Conservation (phyloP, 2,888 invertebrate species). For the Hirudinaria manillensis region DNA sequence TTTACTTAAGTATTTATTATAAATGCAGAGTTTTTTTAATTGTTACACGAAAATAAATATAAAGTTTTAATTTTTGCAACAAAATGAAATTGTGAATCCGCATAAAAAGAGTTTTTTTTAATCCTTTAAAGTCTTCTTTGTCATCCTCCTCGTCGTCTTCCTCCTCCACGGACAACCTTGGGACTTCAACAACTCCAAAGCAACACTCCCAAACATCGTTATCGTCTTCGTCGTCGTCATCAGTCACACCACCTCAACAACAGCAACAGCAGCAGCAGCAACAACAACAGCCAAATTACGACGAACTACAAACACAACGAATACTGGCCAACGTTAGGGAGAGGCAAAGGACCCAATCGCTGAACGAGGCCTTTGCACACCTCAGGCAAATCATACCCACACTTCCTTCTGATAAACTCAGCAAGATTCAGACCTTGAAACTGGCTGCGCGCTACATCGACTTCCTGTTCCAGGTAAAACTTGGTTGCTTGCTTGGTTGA, state of each 20-base stretch:
- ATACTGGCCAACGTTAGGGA: slow-evolving; percentile 88
- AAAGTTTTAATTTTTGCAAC: too few species aligned
- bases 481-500: not conserved
- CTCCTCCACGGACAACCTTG: not conserved
- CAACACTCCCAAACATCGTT: not conserved
- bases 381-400: slow-evolving; percentile 93
- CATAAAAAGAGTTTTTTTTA: too few species aligned
- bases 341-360: slow-evolving; percentile 58
- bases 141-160: slow-evolving; percentile 19
- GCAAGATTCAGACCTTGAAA: slow-evolving; percentile 94
- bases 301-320: slow-evolving; percentile 76
- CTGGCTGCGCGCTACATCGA: slow-evolving; percentile 88
- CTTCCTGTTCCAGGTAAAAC: slow-evolving; percentile 63
- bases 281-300: slow-evolving; percentile 49
- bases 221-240: slow-evolving; percentile 15
- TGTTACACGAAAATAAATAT: too few species aligned
- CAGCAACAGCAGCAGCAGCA: slow-evolving; percentile 10
- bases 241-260: slow-evolving; percentile 8
- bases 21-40: too few species aligned
- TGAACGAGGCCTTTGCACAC: slow-evolving; percentile 76
- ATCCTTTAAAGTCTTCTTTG: not conserved
- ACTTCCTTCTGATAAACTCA: slow-evolving; percentile 91
- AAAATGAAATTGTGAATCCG: too few species aligned
- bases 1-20: too few species aligned
- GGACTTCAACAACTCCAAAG: not conserved